phyloP scores from a whole-genome alignment of 2,888 invertebrate species.

The Xestoiulus laeticollis region DNA sequence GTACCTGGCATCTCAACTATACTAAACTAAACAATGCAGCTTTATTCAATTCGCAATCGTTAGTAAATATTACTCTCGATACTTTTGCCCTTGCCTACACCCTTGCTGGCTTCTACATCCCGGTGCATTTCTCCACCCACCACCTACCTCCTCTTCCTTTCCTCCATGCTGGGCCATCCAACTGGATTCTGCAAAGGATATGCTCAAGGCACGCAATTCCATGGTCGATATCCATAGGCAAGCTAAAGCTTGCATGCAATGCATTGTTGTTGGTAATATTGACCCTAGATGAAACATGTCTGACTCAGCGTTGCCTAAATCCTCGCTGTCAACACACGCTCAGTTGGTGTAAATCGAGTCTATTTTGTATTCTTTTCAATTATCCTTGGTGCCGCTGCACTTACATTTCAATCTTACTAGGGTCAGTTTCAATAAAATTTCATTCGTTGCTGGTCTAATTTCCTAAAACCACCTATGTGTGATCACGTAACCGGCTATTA shows the following conservation, averaged over 20 bases:
- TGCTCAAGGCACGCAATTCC: neutral
- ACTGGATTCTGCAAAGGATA: neutral
- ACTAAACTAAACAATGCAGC: neutral
- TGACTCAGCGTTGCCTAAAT: constrained; percentile 31
- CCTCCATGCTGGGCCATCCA: neutral
- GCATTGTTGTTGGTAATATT: constrained; percentile 35
- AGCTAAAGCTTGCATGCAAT: neutral
- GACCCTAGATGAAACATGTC: neutral
- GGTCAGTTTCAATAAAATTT: neutral
- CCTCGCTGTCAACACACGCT: constrained; percentile 1
- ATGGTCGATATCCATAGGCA: constrained; percentile 41
- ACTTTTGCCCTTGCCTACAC: neutral
- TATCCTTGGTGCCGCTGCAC: neutral
- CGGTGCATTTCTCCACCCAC: neutral
- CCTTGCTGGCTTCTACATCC: neutral
- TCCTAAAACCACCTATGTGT: neutral
- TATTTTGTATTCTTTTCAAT: neutral
- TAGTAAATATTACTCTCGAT: constrained; percentile 21
- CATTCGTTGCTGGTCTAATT: neutral
- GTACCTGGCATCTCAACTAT: neutral
- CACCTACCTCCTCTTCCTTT: constrained; percentile 11
- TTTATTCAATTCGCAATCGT: constrained; percentile 1
- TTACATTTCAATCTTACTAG: neutral
- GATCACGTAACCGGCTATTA: neutral
- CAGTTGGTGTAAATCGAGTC: neutral